A percentile compares a stretch with the other conserved stretches of the same genome.
These are phyloP conservation scores for Ridgeia piscesae DNA, from an alignment of 1,140 invertebrate genomes.

Conservation along the genomic window DNA sequence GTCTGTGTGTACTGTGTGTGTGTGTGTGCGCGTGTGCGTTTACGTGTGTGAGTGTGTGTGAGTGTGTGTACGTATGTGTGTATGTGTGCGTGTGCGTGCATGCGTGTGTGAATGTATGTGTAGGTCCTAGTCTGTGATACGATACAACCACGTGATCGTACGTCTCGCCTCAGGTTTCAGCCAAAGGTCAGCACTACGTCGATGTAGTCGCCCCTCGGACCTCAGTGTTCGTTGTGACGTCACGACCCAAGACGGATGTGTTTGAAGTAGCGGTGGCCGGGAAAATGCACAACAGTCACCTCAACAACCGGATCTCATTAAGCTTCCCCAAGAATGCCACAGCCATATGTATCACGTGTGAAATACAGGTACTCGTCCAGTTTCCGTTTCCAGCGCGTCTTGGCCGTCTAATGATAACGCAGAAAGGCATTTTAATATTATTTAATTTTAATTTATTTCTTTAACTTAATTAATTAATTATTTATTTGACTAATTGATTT, in stretches of 20 bases:
- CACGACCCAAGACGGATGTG: slow-evolving; percentile 37
- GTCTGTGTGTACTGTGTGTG: no score
- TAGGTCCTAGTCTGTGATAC: background rate
- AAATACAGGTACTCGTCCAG: slow-evolving; percentile 34
- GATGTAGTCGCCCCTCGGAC: slow-evolving; percentile 42
- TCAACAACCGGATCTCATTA: slow-evolving; percentile 40
- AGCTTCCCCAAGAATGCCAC: slow-evolving; percentile 45
- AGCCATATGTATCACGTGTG: slow-evolving; percentile 37
- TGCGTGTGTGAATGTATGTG: background rate
- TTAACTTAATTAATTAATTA: no score
- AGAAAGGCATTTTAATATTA: no score
- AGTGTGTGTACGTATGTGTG: no score
- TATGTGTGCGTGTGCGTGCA: background rate
- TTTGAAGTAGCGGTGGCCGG: slow-evolving; percentile 44
- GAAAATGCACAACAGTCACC: slow-evolving; percentile 41
- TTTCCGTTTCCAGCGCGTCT: background rate
- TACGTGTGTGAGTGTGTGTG: no score
- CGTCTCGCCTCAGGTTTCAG: background rate
- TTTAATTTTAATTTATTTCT: no score
- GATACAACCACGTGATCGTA: background rate
- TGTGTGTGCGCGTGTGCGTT: no score
- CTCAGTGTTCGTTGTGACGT: slow-evolving; percentile 47
- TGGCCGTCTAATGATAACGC: no score
- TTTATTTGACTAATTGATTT: no score
- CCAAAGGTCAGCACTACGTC: slow-evolving; percentile 33